These are phyloP conservation scores for Thera britannica DNA, from an alignment of 2,888 invertebrate species.

Conservation along the genomic window DNA sequence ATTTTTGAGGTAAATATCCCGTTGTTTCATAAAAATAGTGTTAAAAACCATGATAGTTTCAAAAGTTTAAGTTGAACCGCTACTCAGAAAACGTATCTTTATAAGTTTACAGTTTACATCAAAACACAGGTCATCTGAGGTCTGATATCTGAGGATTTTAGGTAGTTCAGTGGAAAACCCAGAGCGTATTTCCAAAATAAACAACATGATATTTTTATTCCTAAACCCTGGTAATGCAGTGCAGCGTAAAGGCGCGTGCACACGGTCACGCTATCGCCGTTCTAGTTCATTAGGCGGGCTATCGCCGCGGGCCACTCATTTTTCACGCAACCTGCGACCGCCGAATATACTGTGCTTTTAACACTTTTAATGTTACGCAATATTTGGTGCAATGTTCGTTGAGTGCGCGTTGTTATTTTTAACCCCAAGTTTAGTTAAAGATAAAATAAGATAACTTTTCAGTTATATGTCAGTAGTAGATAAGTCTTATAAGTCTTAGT, in stretches of 20 bases:
- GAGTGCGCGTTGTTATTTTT: background rate
- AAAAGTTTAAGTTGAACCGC: too few species aligned
- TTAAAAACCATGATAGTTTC: too few species aligned
- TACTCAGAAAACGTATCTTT: too few species aligned
- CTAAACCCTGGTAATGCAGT: slow-evolving; percentile 31
- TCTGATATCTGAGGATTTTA: too few species aligned
- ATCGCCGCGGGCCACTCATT: slow-evolving; percentile 72
- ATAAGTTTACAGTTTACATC: too few species aligned
- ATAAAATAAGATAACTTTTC: too few species aligned
- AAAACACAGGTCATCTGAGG: too few species aligned
- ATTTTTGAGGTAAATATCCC: too few species aligned
- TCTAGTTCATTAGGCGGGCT: slow-evolving; percentile 79
- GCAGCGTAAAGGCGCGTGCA: slow-evolving; percentile 60
- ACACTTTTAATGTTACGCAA: slow-evolving; percentile 6
- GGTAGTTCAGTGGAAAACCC: background rate
- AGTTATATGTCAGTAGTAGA: too few species aligned
- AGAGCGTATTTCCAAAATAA: slow-evolving; percentile 6
- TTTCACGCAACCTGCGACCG: slow-evolving; percentile 64
- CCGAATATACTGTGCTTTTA: slow-evolving; percentile 28
- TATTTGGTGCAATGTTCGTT: background rate
- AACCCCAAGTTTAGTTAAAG: background rate
- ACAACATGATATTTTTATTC: slow-evolving; percentile 12
- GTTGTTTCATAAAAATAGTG: too few species aligned
- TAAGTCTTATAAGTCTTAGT: too few species aligned
- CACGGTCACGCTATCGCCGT: slow-evolving; percentile 73